Evolutionary conservation across 2,113 vertebrate species (phyloP).

Genomic region (Heteronetta atricapilla): DNA sequence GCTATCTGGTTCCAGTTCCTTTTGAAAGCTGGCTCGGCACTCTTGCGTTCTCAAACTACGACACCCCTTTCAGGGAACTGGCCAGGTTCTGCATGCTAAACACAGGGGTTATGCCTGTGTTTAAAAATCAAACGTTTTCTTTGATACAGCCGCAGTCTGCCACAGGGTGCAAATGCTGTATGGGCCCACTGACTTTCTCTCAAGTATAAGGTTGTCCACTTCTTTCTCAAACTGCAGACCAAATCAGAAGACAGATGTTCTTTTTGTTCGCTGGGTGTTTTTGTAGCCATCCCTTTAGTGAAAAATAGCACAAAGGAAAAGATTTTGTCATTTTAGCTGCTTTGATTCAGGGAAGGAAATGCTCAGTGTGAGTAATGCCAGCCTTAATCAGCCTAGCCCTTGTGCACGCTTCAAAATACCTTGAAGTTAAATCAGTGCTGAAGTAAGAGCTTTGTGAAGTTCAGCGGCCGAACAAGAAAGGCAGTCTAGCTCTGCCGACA

Average conservation of each 20-base stretch:
- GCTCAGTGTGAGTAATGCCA: not conserved
- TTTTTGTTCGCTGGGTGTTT: not conserved
- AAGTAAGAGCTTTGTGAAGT: slow-evolving; percentile 33
- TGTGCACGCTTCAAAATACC: slow-evolving; percentile 21
- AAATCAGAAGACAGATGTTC: not conserved
- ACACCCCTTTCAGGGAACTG: not conserved
- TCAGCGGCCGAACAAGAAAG: slow-evolving; percentile 19
- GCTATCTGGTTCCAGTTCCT: not conserved
- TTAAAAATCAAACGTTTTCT: not conserved
- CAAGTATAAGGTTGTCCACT: not conserved
- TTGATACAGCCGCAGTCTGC: not conserved
- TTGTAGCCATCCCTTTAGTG: not conserved
- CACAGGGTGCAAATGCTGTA: not conserved
- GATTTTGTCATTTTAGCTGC: not conserved
- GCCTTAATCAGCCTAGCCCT: slow-evolving; percentile 24
- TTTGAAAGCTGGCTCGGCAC: not conserved
- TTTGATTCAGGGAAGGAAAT: slow-evolving; percentile 17
- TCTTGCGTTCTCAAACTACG: not conserved
- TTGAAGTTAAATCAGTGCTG: slow-evolving; percentile 43
- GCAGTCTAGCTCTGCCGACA: not conserved
- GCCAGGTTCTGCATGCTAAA: not conserved
- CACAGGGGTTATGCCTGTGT: not conserved
- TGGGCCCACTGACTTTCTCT: not conserved
- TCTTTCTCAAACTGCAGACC: not conserved
- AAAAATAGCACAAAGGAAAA: not conserved